Base-by-base conservation (phyloP, 2,113 vertebrate genomes). In the Nothoprocta pentlandii region DNA sequence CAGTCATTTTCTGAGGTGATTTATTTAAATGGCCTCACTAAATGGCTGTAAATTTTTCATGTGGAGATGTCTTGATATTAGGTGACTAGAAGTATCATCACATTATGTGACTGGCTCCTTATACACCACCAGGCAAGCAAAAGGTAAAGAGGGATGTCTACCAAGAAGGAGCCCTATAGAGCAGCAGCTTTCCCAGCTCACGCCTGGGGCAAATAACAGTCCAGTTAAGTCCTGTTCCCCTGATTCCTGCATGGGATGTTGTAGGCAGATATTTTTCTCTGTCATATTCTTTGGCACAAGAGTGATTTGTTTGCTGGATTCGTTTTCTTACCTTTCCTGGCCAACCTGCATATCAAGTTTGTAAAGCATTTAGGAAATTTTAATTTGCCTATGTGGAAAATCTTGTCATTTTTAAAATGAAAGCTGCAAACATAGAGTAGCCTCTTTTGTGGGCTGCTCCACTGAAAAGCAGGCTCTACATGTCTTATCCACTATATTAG, bases 321-420 rank as follows among this genome's bases (percentile, higher is more conserved):
- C 80, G 25, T 34, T 66, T 95, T 34, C 15, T 7, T 16, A n/a
- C n/a, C n/a, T 70, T 80, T 93, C 89, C 82, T 79, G 49, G 19
- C 21, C 91, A 86, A 88, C 44, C 51, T 91, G 68, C 28, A 5
- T 76, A 28, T 89, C 30, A 62, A 49, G 53, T 79, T 88, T 17
- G 20, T 68, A 63, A 58, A 86, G 56, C 44, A 44, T 85, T 26
- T 68, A 34, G 25, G 4, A 80, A 66, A 34, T 77, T 83, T 70
- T 87, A 74, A 90, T 80, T 61, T 75, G 41, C 62, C 47, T n/a
- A 26, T 80, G 69, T 85, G 44, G 42, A 77, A 64, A 85, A 85
- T 80, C 25, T 64, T 63, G 11, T 44, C 87, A 21, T 5, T 70
- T 95, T 90, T 78, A 10, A 80, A 91, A 71, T 61, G 2, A 86